phyloP scores from a whole-genome alignment of 2,113 vertebrate species.

The Cochlearius cochlearius region DNA sequence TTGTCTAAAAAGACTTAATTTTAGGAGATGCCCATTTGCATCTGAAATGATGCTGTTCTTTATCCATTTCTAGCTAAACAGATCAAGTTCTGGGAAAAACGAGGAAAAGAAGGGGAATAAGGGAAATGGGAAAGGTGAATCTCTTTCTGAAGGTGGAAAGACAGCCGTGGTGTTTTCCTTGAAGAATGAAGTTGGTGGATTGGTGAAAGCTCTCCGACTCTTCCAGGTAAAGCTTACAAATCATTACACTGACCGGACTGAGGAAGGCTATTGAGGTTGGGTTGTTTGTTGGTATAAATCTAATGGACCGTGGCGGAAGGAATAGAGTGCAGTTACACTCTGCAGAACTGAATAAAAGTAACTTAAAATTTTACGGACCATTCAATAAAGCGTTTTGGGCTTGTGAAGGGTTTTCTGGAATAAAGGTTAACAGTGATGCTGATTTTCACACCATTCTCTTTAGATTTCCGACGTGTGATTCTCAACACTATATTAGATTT shows the following conservation, averaged over 20 bases:
- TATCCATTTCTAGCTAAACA: conserved; percentile 70
- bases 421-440: background rate
- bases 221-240: conserved; percentile 86
- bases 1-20: background rate
- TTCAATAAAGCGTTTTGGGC: background rate
- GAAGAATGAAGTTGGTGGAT: conserved; percentile 94
- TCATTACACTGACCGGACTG: background rate
- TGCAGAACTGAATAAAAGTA: background rate
- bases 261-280: background rate
- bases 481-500: background rate
- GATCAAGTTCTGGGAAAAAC: conserved; percentile 82
- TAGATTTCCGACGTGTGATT: background rate
- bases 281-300: background rate
- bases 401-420: background rate
- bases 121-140: conserved; percentile 65
- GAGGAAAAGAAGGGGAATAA: conserved; percentile 81
- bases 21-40: fast-evolving
- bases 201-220: conserved; percentile 88
- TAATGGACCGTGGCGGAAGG: background rate
- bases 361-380: background rate
- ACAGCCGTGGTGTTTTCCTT: conserved; percentile 91
- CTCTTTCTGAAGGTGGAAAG: conserved; percentile 77
- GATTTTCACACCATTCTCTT: background rate
- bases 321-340: background rate
- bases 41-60: background rate